A percentile compares a stretch with the other conserved stretches of the same genome.
These are phyloP conservation scores for Malurus alboscapulatus DNA, from an alignment of 2,113 vertebrate genomes.

Conservation along the genomic window DNA sequence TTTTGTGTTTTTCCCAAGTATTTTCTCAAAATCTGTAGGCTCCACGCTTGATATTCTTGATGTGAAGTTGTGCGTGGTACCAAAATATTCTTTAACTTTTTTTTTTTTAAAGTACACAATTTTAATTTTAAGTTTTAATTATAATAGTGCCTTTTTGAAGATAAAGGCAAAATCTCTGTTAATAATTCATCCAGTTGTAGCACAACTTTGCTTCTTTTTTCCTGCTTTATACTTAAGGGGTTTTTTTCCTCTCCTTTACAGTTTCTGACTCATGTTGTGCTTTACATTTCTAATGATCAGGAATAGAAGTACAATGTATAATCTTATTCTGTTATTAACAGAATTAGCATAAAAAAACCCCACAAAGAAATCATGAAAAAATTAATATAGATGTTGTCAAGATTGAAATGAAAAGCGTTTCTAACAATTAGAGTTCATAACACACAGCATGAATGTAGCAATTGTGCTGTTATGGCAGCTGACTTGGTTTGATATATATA, in stretches of 20 bases:
- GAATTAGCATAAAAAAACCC: neutral
- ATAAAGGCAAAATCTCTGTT: neutral
- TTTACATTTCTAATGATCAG: neutral
- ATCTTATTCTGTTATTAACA: neutral
- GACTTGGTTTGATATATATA: neutral
- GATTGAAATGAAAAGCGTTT: neutral
- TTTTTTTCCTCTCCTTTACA: neutral
- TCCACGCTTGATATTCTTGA: neutral
- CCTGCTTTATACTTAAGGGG: fast-evolving
- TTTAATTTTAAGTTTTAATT: neutral
- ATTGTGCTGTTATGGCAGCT: neutral
- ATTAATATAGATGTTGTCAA: neutral
- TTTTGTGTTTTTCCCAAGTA: neutral
- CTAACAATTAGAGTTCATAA: neutral
- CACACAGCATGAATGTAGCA: neutral
- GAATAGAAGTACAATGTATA: neutral
- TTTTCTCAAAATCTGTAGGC: neutral
- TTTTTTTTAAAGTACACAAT: too few species aligned
- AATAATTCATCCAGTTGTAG: neutral
- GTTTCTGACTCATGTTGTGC: neutral
- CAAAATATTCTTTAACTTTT: neutral
- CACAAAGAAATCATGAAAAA: neutral
- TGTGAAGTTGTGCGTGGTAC: neutral
- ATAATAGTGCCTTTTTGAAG: neutral
- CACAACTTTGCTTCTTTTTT: neutral